Percentiles rank a stretch among this genome's conserved stretches.
These are phyloP conservation scores for Caenorhabditis sp. DNA, from an alignment of 2,888 invertebrate genomes.

Conservation along the genomic window DNA sequence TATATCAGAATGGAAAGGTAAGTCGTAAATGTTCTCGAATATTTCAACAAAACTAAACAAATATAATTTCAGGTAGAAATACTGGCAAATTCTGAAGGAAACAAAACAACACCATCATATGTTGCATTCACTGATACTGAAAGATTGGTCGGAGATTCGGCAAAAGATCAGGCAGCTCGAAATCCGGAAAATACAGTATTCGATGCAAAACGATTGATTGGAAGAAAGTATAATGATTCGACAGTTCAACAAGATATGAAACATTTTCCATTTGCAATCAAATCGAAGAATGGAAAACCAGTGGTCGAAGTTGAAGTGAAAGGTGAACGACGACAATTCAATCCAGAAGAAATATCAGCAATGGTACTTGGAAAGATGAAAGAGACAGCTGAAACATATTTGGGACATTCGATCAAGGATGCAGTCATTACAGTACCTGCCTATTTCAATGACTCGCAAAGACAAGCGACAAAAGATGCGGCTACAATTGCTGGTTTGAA, in stretches of 20 bases:
- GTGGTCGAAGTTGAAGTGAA: slow-evolving; percentile 80
- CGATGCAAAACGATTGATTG: slow-evolving; percentile 72
- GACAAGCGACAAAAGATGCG: slow-evolving; percentile 77
- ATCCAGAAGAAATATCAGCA: slow-evolving; percentile 68
- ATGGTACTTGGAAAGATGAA: slow-evolving; percentile 68
- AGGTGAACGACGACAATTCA: slow-evolving; percentile 80
- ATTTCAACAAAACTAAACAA: not conserved
- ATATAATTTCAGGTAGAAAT: slow-evolving; percentile 72
- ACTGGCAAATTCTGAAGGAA: slow-evolving; percentile 76
- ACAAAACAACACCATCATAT: slow-evolving; percentile 79
- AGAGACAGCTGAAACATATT: slow-evolving; percentile 72
- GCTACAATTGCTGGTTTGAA: slow-evolving; percentile 73
- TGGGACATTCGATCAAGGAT: slow-evolving; percentile 72
- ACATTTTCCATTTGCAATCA: slow-evolving; percentile 67
- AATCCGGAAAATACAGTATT: slow-evolving; percentile 70
- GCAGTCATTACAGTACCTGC: slow-evolving; percentile 89
- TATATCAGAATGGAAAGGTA: slow-evolving; percentile 50
- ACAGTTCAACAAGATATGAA: slow-evolving; percentile 71
- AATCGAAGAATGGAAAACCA: slow-evolving; percentile 47
- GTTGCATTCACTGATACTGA: slow-evolving; percentile 74
- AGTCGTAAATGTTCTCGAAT: no score
- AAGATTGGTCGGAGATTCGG: slow-evolving; percentile 73
- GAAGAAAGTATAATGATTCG: slow-evolving; percentile 72
- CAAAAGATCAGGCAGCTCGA: slow-evolving; percentile 74
- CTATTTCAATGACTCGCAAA: slow-evolving; percentile 79